Conservation (phyloP, 2,888 invertebrate species). For the Beris morrisii region DNA sequence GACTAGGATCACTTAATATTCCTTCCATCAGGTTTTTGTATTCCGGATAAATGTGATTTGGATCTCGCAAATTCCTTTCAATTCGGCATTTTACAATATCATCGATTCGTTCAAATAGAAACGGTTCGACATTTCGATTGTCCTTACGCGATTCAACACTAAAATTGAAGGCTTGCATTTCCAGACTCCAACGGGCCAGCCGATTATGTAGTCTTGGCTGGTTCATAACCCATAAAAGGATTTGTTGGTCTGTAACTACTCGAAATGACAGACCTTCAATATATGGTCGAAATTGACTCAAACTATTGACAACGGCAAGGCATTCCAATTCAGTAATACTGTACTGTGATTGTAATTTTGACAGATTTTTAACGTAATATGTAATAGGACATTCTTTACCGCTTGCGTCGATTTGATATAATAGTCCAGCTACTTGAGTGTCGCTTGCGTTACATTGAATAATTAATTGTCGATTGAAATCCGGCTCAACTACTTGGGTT, state of each 20-base stretch:
- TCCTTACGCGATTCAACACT: not conserved
- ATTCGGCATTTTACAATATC: not conserved
- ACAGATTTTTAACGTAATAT: constrained; percentile 3
- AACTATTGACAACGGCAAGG: constrained; percentile 14
- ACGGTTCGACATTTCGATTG: not conserved
- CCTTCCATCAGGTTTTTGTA: not conserved
- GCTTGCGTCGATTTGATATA: constrained; percentile 7
- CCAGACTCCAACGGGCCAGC: not conserved
- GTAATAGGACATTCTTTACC: constrained; percentile 3
- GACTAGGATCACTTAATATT: not conserved
- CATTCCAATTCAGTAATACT: constrained; percentile 20
- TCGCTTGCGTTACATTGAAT: constrained; percentile 37
- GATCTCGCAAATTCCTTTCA: not conserved
- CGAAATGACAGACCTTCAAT: constrained; percentile 3
- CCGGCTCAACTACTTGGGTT: constrained; percentile 39
- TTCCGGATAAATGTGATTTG: not conserved
- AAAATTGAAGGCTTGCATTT: not conserved
- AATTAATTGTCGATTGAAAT: constrained; percentile 54
- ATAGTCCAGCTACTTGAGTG: constrained; percentile 3
- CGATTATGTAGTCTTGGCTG: not conserved
- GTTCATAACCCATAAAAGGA: not conserved
- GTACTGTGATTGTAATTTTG: not conserved
- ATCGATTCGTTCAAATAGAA: not conserved
- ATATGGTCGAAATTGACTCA: constrained; percentile 7
- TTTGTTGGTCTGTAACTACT: constrained; percentile 3